Conservation (phyloP, 2,113 vertebrate genomes). For the Prionailurus viverrinus region DNA sequence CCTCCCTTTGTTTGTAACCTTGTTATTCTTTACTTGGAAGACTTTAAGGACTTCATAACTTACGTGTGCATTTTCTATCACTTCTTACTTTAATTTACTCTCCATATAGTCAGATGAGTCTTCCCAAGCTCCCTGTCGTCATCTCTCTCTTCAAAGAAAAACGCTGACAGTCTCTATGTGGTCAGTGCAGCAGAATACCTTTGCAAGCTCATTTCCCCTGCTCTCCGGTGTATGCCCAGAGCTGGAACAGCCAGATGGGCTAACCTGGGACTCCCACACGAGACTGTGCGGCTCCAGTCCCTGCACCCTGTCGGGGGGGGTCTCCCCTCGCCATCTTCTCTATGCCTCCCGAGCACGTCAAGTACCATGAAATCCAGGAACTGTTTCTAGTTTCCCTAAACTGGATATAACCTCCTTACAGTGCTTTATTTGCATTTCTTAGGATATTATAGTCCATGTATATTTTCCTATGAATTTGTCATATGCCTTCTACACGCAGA, state of each 20-base stretch:
- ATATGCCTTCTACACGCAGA: background rate
- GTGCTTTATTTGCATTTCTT: slow-evolving; percentile 10
- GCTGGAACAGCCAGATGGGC: background rate
- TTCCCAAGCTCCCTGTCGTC: background rate
- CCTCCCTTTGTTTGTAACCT: background rate
- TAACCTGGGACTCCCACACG: background rate
- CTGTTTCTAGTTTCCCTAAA: background rate
- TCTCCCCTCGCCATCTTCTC: background rate
- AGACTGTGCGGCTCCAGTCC: background rate
- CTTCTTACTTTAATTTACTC: background rate
- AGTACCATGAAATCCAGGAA: background rate
- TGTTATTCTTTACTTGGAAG: background rate
- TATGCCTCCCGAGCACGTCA: background rate
- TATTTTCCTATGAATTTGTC: background rate
- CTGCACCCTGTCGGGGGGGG: background rate
- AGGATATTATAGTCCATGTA: background rate
- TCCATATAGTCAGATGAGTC: background rate
- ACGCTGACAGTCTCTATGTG: background rate
- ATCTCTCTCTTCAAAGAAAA: background rate
- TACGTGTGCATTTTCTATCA: background rate
- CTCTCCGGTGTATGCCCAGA: background rate
- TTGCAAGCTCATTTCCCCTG: background rate
- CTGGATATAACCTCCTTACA: background rate
- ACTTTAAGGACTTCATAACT: background rate
- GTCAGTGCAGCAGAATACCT: background rate